A percentile compares a stretch with the other conserved stretches of the same genome.
These are phyloP conservation scores for Hirudinaria manillensis DNA, from an alignment of 2,888 invertebrate species.

Conservation along the genomic window DNA sequence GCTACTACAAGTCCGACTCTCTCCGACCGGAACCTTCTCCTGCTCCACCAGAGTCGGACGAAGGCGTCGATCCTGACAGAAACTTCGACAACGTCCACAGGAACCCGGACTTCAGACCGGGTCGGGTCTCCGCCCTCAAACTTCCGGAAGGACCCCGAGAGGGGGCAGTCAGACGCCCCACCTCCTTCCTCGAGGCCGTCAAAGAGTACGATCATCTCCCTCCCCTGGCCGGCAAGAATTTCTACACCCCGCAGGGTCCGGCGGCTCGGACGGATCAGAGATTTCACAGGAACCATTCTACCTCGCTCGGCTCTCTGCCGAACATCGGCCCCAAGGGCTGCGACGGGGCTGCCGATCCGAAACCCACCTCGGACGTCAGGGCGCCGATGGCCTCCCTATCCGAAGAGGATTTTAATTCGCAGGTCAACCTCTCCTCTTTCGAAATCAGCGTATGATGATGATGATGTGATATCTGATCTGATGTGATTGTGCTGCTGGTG, in stretches of 20 bases:
- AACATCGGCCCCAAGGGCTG: not conserved
- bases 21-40: not conserved
- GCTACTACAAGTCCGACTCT: not conserved
- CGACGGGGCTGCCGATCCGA: not conserved
- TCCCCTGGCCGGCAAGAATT: not conserved
- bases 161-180: constrained; percentile 6
- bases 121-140: not conserved
- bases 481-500: not conserved
- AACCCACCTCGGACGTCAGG: not conserved
- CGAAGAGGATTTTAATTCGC: constrained; percentile 23
- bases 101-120: constrained; percentile 21
- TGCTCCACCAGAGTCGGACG: not conserved
- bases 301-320: constrained; percentile 14
- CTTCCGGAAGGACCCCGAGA: not conserved
- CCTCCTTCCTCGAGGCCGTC: constrained; percentile 15
- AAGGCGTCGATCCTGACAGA: not conserved
- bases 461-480: not conserved
- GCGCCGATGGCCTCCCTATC: constrained; percentile 28
- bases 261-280: not conserved
- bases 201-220: not conserved
- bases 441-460: constrained; percentile 14
- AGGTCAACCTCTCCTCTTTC: constrained; percentile 11
- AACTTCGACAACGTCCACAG: constrained; percentile 22
- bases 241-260: constrained; percentile 17
- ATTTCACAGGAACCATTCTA: constrained; percentile 3